phyloP scores from a whole-genome alignment of 1,140 invertebrate genomes.

The Pentalonia nigronervosa region DNA sequence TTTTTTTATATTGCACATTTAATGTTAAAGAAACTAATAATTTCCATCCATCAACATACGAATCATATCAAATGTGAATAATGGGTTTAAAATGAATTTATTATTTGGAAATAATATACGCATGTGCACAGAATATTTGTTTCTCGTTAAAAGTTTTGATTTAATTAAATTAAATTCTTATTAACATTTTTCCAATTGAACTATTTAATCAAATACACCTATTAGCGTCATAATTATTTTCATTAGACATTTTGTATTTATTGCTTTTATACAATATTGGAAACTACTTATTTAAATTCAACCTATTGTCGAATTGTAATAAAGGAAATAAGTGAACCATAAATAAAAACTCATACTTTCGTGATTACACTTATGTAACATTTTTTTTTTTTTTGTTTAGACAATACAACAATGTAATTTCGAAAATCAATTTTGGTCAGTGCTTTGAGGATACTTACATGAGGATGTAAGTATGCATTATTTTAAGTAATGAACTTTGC shows the following conservation, averaged over 20 bases:
- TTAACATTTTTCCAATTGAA: background rate
- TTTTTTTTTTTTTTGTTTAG: conserved; percentile 24
- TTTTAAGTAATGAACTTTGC: conserved; percentile 8
- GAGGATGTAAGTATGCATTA: background rate
- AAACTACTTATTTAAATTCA: background rate
- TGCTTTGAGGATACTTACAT: background rate
- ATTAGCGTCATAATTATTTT: too few species aligned
- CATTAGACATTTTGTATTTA: background rate
- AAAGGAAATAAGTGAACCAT: background rate
- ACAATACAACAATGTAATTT: background rate
- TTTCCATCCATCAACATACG: too few species aligned
- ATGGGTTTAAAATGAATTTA: too few species aligned
- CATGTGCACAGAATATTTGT: too few species aligned
- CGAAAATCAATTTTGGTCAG: background rate
- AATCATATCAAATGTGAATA: too few species aligned
- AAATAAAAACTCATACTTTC: background rate
- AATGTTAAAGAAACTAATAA: too few species aligned
- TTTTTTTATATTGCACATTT: too few species aligned
- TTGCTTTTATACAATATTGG: background rate
- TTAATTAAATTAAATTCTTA: too few species aligned
- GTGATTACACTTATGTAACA: background rate
- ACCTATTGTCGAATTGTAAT: background rate
- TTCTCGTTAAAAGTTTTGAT: too few species aligned
- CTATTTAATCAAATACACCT: background rate
- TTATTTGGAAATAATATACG: too few species aligned